A percentile compares a stretch with the other conserved stretches of the same genome.
These are phyloP conservation scores for Potamarius usumacintae DNA, from an alignment of 2,113 vertebrate genomes.

Conservation along the genomic window DNA sequence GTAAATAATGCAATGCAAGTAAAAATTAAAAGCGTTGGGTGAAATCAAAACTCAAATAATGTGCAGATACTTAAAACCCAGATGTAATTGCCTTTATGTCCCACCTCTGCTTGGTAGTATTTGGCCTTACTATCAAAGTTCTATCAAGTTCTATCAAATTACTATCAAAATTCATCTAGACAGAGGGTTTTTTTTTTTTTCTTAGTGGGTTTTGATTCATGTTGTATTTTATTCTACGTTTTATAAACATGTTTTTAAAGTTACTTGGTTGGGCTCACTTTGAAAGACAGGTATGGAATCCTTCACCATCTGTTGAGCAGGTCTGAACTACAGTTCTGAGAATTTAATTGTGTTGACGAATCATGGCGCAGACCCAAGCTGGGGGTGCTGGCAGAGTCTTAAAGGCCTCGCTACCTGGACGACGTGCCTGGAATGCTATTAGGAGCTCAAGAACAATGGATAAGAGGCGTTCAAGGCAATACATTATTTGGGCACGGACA, in stretches of 20 bases:
- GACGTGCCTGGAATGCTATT: conserved; percentile 41
- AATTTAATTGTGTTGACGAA: conserved; percentile 37
- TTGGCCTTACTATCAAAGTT: neutral
- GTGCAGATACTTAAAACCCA: neutral
- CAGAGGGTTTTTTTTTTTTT: neutral
- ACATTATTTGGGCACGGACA: neutral
- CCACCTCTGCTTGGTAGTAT: neutral
- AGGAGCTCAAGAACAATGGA: conserved; percentile 32
- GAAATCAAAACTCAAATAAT: neutral
- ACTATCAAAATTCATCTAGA: neutral
- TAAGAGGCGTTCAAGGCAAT: conserved; percentile 18
- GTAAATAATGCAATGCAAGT: neutral
- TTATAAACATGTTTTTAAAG: neutral
- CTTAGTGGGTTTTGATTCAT: neutral
- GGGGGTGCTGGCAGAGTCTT: conserved; percentile 35
- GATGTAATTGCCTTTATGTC: neutral
- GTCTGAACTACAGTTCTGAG: conserved; percentile 23
- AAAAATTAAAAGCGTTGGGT: neutral
- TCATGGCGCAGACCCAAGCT: conserved; percentile 16
- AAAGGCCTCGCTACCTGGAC: conserved; percentile 44
- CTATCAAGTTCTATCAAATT: too few relatives aligned
- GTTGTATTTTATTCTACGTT: neutral
- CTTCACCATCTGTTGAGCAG: conserved; percentile 43
- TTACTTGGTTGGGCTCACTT: neutral
- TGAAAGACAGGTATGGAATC: conserved; percentile 25